Base-by-base conservation (phyloP, 2,113 vertebrate species). In the Terrapene triunguis region DNA sequence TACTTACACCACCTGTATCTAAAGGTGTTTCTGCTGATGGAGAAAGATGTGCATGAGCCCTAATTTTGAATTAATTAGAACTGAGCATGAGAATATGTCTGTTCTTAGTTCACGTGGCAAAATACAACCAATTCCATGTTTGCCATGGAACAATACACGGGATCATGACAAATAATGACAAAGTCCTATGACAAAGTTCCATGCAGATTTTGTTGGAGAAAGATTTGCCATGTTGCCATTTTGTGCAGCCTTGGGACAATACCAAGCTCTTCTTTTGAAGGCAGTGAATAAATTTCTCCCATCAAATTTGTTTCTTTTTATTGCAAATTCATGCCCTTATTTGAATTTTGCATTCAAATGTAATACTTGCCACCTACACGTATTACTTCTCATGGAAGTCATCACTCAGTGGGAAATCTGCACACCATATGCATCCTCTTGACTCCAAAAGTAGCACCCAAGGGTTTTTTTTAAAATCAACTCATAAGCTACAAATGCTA, bases 381-480 rank as follows among this genome's bases (percentile, higher is more conserved):
- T 92, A 94, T 92, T 95, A 81, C 5, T 59, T 97, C 96, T 98
- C 94, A 96, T 98, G 97, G 95, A 97, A 94, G 96, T 97, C 96
- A 44, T 96, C 94, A 94, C 96, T 98, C 93, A 86, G 82, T 17
- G 96, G 96, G 96, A 98, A 98, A 98, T 98, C 97, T 98, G 98
- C 96, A 97, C 93, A 97, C 97, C 98, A 98, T 97, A 98, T 98
- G 98, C 98, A 94, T 94, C n/a, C 88, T 93, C 97, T 97, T 93
- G 95, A 94, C 94, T 97, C 95, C 95, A 97, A 96, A 96, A 97
- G 97, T 98, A 97, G 97, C 98, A 98, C 98, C 97, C 98, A 98
- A 96, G 98, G 97, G 98, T 98, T 98, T 98, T 97, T 97, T 42
- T 97, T 96, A 97, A 97, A 97, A 98, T 98, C 98, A 97, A 97